These are phyloP conservation scores for Dryoscopus gambensis DNA, from an alignment of 2,113 vertebrate species.

Conservation along the genomic window DNA sequence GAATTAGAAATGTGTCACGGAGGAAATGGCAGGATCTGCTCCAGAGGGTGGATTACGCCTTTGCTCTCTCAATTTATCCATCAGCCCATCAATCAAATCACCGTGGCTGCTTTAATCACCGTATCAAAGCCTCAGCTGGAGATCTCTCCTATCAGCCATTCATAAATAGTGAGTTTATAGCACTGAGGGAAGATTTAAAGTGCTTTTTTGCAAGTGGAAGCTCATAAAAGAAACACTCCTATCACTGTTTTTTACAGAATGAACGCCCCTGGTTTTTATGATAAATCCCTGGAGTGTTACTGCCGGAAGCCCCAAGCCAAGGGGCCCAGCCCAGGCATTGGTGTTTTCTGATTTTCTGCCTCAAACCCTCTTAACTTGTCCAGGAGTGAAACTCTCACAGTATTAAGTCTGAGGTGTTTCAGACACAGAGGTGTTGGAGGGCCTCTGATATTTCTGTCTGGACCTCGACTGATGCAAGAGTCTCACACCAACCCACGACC, in stretches of 20 bases:
- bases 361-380: not conserved
- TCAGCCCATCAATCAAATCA: not conserved
- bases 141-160: not conserved
- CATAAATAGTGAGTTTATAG: not conserved
- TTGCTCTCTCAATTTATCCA: not conserved
- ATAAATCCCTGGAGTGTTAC: rapidly evolving
- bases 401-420: not conserved
- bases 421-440: not conserved
- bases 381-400: not conserved
- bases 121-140: not conserved
- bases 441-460: not conserved
- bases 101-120: not conserved
- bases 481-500: rapidly evolving
- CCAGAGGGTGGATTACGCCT: not conserved
- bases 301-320: not conserved
- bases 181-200: not conserved
- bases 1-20: not conserved
- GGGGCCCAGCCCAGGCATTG: not conserved
- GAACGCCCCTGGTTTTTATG: rapidly evolving
- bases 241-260: not conserved
- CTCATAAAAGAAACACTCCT: not conserved
- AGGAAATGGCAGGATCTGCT: not conserved
- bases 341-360: not conserved
- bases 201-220: not conserved
- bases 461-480: not conserved